Evolutionary conservation across 1,140 invertebrate species (phyloP).

Genomic region (Gryon sp.): DNA sequence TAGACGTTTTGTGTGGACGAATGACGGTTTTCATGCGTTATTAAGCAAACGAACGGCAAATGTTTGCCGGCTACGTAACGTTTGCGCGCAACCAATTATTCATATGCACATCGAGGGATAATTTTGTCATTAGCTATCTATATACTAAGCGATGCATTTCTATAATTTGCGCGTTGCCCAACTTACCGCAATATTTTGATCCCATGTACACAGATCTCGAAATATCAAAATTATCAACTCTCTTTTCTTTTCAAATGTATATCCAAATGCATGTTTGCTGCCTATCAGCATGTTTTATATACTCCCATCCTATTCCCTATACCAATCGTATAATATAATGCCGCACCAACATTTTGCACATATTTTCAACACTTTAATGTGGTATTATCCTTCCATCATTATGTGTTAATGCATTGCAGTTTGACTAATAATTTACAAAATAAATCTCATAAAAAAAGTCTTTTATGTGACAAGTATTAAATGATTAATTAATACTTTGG

Average conservation of each 20-base stretch:
- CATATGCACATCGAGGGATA: conserved; percentile 47
- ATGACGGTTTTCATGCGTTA: conserved; percentile 50
- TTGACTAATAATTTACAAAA: too few relatives aligned
- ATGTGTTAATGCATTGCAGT: too few relatives aligned
- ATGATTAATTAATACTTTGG: too few relatives aligned
- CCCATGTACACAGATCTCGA: conserved; percentile 40
- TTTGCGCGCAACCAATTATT: conserved; percentile 38
- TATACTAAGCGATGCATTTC: conserved; percentile 34
- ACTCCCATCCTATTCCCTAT: too few relatives aligned
- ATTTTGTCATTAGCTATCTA: conserved; percentile 52
- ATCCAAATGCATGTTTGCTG: too few relatives aligned
- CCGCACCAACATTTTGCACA: too few relatives aligned
- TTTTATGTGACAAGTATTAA: too few relatives aligned
- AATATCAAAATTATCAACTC: conserved; percentile 43
- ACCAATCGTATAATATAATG: too few relatives aligned
- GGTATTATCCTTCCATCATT: too few relatives aligned
- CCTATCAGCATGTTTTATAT: too few relatives aligned
- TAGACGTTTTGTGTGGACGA: conserved; percentile 28
- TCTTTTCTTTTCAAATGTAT: conserved; percentile 23
- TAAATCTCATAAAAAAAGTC: too few relatives aligned
- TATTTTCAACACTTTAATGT: too few relatives aligned
- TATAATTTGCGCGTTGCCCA: conserved; percentile 35
- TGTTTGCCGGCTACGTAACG: conserved; percentile 51
- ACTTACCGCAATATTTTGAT: conserved; percentile 48
- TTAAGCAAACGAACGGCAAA: conserved; percentile 49